Evolutionary conservation across 2,888 invertebrate species (phyloP).

Genomic region (Cylindroiulus punctatus): DNA sequence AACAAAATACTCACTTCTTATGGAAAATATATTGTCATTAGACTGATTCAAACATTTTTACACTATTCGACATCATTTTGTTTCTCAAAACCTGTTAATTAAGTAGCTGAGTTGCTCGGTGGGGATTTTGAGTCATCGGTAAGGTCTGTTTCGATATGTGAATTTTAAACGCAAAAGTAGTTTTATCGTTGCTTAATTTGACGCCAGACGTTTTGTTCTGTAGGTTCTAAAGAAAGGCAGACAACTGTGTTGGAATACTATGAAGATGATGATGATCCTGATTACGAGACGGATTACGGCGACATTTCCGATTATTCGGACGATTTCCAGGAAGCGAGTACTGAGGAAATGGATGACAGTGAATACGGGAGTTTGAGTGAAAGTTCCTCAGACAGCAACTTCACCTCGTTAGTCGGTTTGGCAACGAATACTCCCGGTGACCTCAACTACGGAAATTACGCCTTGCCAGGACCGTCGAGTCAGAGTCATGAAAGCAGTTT

Average conservation of each 20-base stretch:
- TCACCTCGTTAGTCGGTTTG: background rate
- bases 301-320: background rate
- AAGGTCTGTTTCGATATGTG: background rate
- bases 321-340: background rate
- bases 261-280: background rate
- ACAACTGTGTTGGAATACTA: background rate
- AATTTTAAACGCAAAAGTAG: background rate
- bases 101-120: background rate
- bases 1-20: too few species aligned
- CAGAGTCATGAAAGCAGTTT: background rate
- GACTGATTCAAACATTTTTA: too few species aligned
- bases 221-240: background rate
- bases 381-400: background rate
- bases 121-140: slow-evolving; percentile 8
- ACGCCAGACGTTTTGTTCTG: background rate
- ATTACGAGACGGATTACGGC: background rate
- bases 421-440: background rate
- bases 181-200: background rate
- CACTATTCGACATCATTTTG: too few species aligned
- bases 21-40: too few species aligned
- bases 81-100: too few species aligned
- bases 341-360: too few species aligned
- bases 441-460: background rate
- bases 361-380: background rate
- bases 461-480: background rate